Evolutionary conservation across 2,113 vertebrate species (phyloP), one percentile per base, ranked within the genome.

Genomic region (Lampris incognitus): DNA sequence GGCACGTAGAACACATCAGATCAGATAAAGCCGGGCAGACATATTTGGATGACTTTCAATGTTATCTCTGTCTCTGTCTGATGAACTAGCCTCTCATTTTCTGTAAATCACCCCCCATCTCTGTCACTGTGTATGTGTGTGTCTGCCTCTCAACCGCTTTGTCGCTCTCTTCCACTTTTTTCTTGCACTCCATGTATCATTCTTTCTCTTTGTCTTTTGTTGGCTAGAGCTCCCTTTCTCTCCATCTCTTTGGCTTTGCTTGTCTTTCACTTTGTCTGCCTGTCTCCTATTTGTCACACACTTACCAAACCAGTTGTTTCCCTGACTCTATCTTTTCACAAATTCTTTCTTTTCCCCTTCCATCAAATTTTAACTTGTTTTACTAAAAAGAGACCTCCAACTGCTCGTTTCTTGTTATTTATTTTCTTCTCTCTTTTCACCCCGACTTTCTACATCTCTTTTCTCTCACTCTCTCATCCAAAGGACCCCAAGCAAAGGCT

Each of bases 401-500:
- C 50, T 48, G 5, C 24, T 39, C 24, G 0, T 0, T 66, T 74
- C 9, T 52, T 36, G 60, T 63, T 71, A 63, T 55, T 56, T 13
- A 38, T 44, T 71, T 11, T 51, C 62, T 51, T 3, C 57, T 69
- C 60, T 69, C 13, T 73, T 42, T 13, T 72, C 37, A 60, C 70
- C 44, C 69, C 60, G 8, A 11, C n/a, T 78, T 66, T 73, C 74
- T 71, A 37, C 38, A 24, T 73, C 46, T 39, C 11, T 66, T 0
- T 0, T 65, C 69, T 11, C 36, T 76, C 7, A 38, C 11, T 71
- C 74, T 62, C 49, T 79, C 64, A 55, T 79, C 55, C 69, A 88
- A 59, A 78, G 56, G 74, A 85, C 90, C 86, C 87, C 88, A 89
- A 90, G 85, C 82, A 88, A 88, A 88, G 90, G 6, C 5, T 76